Percentiles rank a stretch among this genome's conserved stretches.
These are phyloP conservation scores for Heterocephalus glaber DNA, from an alignment of 2,113 vertebrate species.

Conservation along the genomic window DNA sequence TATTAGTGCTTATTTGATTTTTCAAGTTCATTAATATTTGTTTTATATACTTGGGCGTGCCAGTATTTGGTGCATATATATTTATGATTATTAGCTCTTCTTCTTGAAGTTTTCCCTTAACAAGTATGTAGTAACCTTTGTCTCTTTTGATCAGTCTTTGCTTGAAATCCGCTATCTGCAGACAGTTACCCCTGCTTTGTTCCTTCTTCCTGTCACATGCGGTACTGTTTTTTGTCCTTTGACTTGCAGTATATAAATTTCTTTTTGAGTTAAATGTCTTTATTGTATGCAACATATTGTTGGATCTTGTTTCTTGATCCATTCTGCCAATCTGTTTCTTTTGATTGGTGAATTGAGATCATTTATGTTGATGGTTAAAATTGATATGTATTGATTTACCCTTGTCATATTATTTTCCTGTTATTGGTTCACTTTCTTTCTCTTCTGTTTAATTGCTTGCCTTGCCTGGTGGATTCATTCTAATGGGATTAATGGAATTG, in stretches of 20 bases:
- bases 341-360: neutral
- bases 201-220: neutral
- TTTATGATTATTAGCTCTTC: neutral
- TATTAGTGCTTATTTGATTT: neutral
- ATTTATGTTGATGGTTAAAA: neutral
- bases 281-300: neutral
- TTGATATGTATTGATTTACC: neutral
- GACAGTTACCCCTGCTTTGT: neutral
- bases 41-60: neutral
- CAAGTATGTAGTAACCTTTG: neutral
- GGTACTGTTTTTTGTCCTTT: neutral
- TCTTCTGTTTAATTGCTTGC: neutral
- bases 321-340: neutral
- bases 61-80: neutral
- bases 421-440: neutral
- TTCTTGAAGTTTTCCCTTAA: neutral
- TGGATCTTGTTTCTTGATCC: neutral
- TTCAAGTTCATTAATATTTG: neutral
- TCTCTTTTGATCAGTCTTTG: neutral
- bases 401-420: neutral
- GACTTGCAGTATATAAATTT: neutral
- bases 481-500: neutral
- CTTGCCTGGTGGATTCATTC: neutral
- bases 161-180: neutral
- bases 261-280: neutral